Evolutionary conservation across 2,888 invertebrate genomes (phyloP).

Genomic region (Microctonus brassicae): DNA sequence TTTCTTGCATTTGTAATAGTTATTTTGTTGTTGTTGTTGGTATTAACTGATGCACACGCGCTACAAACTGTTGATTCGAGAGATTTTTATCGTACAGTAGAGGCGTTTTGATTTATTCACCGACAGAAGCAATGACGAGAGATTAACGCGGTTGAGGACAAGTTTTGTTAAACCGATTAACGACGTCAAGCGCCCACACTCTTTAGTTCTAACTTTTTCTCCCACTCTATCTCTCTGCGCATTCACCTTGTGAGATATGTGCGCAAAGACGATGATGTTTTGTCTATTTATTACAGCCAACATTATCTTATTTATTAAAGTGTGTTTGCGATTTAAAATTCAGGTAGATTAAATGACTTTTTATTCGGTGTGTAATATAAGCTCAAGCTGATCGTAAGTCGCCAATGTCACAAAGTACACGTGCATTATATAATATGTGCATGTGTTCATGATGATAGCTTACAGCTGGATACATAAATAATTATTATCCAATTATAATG

Average conservation of each 20-base stretch:
- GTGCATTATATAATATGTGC: too few species aligned
- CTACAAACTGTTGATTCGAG: conserved; percentile 28
- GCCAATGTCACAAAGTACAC: neutral
- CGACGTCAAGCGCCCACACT: conserved; percentile 39
- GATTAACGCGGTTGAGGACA: conserved; percentile 68
- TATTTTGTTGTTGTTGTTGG: neutral
- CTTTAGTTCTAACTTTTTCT: too few species aligned
- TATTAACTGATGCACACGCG: neutral
- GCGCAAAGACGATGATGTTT: neutral
- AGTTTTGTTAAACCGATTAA: conserved; percentile 65
- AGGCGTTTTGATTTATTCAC: conserved; percentile 32
- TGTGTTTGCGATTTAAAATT: conserved; percentile 49
- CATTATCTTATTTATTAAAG: too few species aligned
- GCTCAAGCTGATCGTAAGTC: neutral
- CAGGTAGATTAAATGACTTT: conserved; percentile 43
- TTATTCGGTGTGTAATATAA: neutral
- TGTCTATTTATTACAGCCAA: too few species aligned
- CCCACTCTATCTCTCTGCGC: conserved; percentile 29
- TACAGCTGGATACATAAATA: too few species aligned
- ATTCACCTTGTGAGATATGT: neutral
- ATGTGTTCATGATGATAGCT: too few species aligned
- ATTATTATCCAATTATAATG: too few species aligned
- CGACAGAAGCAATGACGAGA: conserved; percentile 64
- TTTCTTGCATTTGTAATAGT: neutral
- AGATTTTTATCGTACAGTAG: conserved; percentile 19